Percentiles rank a stretch among this genome's conserved stretches.
Evolutionary conservation across 2,888 invertebrate genomes (phyloP).

Genomic region (Xestoiulus laeticollis): DNA sequence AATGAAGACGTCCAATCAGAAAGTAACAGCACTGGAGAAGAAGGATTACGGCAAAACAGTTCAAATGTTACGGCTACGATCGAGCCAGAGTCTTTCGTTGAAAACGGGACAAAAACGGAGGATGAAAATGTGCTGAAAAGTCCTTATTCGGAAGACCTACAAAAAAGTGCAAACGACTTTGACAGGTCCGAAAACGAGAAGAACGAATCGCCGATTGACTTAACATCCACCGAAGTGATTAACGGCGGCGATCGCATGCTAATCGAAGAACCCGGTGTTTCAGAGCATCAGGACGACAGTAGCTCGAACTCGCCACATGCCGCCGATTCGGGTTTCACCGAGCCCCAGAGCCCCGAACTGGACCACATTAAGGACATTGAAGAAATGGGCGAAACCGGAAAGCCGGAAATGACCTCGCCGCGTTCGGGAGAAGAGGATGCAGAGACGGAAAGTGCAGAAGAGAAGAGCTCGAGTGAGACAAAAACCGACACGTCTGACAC

Average conservation of each 20-base stretch:
- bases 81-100: not conserved
- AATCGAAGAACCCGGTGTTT: not conserved
- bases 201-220: not conserved
- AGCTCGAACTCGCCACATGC: slow-evolving; percentile 55
- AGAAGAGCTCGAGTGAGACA: slow-evolving; percentile 30
- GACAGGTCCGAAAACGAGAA: slow-evolving; percentile 15
- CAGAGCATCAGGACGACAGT: slow-evolving; percentile 43
- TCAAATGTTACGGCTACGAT: not conserved
- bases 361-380: slow-evolving; percentile 54
- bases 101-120: too few relatives aligned
- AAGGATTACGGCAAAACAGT: not conserved
- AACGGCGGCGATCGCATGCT: not conserved
- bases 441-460: slow-evolving; percentile 42
- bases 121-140: not conserved
- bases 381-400: slow-evolving; percentile 47
- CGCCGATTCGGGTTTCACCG: slow-evolving; percentile 54
- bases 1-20: not conserved
- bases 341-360: slow-evolving; percentile 55
- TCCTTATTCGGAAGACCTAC: not conserved
- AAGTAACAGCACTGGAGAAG: not conserved
- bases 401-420: slow-evolving; percentile 50
- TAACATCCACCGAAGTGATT: not conserved
- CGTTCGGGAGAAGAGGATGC: slow-evolving; percentile 30
- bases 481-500: not conserved
- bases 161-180: not conserved